phyloP scores from a whole-genome alignment of 2,888 invertebrate genomes.

The Sinodicranocentrus sp. region DNA sequence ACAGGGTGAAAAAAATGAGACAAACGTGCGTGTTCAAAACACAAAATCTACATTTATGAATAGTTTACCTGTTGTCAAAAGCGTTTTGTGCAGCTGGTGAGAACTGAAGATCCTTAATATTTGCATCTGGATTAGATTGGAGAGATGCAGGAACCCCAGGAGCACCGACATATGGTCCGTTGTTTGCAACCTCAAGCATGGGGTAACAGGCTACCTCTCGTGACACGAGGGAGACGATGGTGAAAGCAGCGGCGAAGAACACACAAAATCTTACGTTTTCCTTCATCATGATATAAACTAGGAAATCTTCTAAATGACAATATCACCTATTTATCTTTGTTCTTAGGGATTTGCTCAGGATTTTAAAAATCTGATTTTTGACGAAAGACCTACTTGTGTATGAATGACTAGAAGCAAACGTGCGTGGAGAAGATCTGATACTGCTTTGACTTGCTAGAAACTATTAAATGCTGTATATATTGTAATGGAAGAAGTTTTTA shows the following conservation, averaged over 20 bases:
- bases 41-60: no score
- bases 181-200: conserved; percentile 70
- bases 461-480: no score
- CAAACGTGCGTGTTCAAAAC: no score
- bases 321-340: no score
- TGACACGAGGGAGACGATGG: conserved; percentile 70
- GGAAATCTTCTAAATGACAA: conserved; percentile 7
- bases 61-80: conserved; percentile 64
- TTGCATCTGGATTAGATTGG: conserved; percentile 63
- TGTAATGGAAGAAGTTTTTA: no score
- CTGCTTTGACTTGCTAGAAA: no score
- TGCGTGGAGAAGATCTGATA: no score
- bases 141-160: conserved; percentile 51
- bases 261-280: conserved; percentile 70
- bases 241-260: conserved; percentile 67
- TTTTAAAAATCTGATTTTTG: no score
- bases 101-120: conserved; percentile 64
- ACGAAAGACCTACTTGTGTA: no score
- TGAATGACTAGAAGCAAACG: no score
- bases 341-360: no score
- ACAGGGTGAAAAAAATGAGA: conserved; percentile 46
- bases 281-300: conserved; percentile 68
- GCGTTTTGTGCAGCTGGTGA: conserved; percentile 61
- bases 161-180: conserved; percentile 65
- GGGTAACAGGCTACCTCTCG: conserved; percentile 75